phyloP scores from a whole-genome alignment of 2,113 vertebrate species.

The Tragelaphus strepsiceros region DNA sequence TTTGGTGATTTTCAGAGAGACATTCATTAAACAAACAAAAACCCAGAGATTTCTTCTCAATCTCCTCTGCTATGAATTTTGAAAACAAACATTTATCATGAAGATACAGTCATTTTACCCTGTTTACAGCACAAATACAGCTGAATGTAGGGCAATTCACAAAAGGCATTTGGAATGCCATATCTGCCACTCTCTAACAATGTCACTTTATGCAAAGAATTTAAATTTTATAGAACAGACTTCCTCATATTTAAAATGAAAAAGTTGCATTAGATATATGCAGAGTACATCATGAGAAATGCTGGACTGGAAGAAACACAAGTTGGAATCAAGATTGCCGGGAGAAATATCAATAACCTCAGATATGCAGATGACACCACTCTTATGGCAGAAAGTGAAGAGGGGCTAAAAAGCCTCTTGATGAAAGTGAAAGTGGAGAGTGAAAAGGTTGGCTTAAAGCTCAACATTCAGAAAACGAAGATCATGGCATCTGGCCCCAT shows the following conservation, averaged over 20 bases:
- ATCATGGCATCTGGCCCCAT: too few relatives aligned
- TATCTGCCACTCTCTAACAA: neutral
- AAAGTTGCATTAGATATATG: neutral
- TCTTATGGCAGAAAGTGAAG: too few relatives aligned
- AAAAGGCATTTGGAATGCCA: neutral
- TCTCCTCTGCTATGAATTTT: neutral
- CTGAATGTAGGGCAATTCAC: neutral
- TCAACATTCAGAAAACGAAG: too few relatives aligned
- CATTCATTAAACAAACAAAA: neutral
- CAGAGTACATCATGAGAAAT: too few relatives aligned
- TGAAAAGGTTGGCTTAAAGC: too few relatives aligned
- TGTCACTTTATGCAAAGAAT: neutral
- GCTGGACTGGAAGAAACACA: too few relatives aligned
- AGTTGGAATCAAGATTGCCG: too few relatives aligned
- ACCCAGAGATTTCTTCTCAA: neutral
- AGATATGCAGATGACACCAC: too few relatives aligned
- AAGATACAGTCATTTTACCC: neutral
- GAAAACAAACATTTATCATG: neutral
- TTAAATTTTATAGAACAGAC: neutral
- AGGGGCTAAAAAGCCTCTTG: too few relatives aligned
- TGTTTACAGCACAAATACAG: neutral
- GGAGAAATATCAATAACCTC: too few relatives aligned
- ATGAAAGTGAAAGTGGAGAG: too few relatives aligned
- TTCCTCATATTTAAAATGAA: neutral
- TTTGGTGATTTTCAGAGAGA: conserved; percentile 9